These are phyloP conservation scores for Petaurus breviceps DNA, from an alignment of 2,113 vertebrate species.

Conservation along the genomic window DNA sequence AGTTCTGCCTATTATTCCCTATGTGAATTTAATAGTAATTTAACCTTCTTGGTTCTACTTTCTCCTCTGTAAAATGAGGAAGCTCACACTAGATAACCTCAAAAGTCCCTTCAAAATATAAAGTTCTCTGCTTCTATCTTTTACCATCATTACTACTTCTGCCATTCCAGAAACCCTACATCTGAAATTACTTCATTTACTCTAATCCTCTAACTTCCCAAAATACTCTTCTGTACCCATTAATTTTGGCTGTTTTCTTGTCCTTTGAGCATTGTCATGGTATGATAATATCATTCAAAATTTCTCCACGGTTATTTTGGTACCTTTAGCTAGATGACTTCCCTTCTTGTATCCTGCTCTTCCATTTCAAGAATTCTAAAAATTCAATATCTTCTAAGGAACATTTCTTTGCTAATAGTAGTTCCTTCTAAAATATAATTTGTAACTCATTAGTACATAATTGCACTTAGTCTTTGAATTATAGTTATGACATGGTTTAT, in stretches of 20 bases:
- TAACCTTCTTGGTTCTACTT: too few relatives aligned
- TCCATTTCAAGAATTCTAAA: constrained; percentile 11
- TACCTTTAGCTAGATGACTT: neutral
- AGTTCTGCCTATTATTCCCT: neutral
- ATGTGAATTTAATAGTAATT: neutral
- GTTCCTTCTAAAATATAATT: neutral
- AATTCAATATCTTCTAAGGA: neutral
- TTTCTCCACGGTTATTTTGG: neutral
- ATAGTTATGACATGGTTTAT: neutral
- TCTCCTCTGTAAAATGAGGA: too few relatives aligned
- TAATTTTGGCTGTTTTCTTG: neutral
- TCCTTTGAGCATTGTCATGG: neutral
- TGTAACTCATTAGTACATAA: neutral
- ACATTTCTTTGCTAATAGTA: neutral
- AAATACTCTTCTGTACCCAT: neutral
- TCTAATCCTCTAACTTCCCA: neutral
- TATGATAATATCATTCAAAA: neutral
- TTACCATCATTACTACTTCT: neutral
- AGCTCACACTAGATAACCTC: neutral
- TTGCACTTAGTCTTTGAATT: neutral
- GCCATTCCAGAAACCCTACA: neutral
- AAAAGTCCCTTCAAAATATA: neutral
- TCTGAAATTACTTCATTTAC: neutral
- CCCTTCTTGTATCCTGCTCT: neutral
- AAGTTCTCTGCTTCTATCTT: neutral